phyloP scores from a whole-genome alignment of 2,797 vertebrate genomes.

The Acanthurus leucopareius region DNA sequence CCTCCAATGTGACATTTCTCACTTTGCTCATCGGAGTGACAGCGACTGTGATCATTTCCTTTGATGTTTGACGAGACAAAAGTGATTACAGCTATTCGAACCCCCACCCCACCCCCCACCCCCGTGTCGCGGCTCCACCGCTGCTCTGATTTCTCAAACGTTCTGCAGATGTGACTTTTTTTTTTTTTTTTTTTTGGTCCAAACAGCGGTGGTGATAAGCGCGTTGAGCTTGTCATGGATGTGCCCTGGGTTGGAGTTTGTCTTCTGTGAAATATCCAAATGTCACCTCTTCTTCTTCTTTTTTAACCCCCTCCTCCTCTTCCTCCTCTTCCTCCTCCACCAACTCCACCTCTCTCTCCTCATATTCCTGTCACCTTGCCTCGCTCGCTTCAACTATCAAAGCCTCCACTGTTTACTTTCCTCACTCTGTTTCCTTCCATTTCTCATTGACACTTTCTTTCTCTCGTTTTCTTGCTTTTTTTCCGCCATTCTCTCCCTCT shows the following conservation, averaged over 20 bases:
- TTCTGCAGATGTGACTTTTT: slow-evolving; percentile 37
- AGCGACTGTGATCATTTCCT: slow-evolving; percentile 37
- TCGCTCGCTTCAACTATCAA: slow-evolving; percentile 54
- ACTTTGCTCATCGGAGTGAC: slow-evolving; percentile 51
- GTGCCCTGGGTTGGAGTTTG: slow-evolving; percentile 52
- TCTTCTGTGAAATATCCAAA: slow-evolving; percentile 60
- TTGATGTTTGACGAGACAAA: slow-evolving; percentile 41
- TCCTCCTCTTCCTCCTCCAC: slow-evolving; percentile 1
- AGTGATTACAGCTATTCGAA: slow-evolving; percentile 43
- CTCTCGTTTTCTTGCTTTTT: slow-evolving; percentile 20
- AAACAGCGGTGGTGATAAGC: slow-evolving; percentile 52
- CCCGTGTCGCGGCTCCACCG: slow-evolving; percentile 16
- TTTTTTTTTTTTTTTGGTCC: slow-evolving; percentile 5
- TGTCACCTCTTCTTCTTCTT: slow-evolving; percentile 23
- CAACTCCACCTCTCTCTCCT: background rate
- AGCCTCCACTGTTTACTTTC: slow-evolving; percentile 52
- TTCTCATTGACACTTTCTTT: slow-evolving; percentile 39
- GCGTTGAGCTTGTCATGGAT: slow-evolving; percentile 46
- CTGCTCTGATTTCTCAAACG: slow-evolving; percentile 14
- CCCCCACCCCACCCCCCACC: no score
- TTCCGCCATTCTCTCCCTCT: slow-evolving; percentile 26
- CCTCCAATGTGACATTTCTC: slow-evolving; percentile 37
- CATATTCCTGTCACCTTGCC: slow-evolving; percentile 24
- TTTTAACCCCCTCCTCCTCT: slow-evolving; percentile 8
- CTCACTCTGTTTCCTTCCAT: slow-evolving; percentile 31